A percentile compares a stretch with the other conserved stretches of the same genome.
phyloP scores from a whole-genome alignment of 2,113 vertebrate genomes.

The Pelusios castaneus region DNA sequence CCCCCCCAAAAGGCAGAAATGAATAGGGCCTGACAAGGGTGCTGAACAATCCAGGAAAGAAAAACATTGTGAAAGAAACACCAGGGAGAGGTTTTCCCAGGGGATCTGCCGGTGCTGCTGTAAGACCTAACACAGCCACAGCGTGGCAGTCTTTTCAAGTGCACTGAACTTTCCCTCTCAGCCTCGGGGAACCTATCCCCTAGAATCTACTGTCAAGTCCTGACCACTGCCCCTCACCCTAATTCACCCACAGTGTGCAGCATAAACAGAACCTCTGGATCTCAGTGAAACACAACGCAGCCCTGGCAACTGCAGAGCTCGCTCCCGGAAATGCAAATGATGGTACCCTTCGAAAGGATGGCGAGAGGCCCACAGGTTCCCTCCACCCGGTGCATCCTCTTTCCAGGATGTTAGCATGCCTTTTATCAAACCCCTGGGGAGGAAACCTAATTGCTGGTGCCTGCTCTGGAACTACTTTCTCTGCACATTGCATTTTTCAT shows the following conservation, averaged over 20 bases:
- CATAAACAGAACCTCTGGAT: not conserved
- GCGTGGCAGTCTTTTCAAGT: slow-evolving; percentile 41
- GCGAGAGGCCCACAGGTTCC: not conserved
- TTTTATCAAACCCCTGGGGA: not conserved
- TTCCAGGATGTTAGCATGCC: not conserved
- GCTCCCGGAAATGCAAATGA: not conserved
- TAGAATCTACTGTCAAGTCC: rapidly evolving
- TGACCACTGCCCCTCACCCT: not conserved
- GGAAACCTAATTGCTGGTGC: not conserved
- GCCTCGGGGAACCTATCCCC: not conserved
- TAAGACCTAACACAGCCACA: not conserved
- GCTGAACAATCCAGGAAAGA: rapidly evolving
- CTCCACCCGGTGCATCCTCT: not conserved
- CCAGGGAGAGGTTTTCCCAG: not conserved
- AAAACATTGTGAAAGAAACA: rapidly evolving
- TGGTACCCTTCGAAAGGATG: not conserved
- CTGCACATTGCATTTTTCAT: not conserved
- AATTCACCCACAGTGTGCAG: not conserved
- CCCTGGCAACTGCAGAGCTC: not conserved
- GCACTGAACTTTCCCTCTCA: not conserved
- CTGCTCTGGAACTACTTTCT: too few species aligned
- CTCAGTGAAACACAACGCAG: not conserved
- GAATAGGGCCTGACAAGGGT: not conserved
- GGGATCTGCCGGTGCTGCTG: not conserved
- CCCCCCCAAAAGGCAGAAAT: not conserved